A percentile compares a stretch with the other conserved stretches of the same genome.
Conservation (phyloP, 2,888 invertebrate species). For the Fragum whitleyi region DNA sequence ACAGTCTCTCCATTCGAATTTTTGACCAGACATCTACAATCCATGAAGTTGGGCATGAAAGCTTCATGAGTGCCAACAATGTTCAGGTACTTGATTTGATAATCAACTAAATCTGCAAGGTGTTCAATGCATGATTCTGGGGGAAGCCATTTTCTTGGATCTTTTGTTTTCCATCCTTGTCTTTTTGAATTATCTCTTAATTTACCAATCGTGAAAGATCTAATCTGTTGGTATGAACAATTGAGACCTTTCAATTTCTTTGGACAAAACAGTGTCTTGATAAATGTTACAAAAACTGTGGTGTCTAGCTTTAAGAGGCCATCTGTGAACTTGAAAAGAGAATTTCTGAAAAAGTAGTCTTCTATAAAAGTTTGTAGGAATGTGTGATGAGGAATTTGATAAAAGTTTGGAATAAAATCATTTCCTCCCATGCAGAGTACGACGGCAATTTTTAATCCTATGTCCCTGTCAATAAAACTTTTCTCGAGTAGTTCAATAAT, state of each 20-base stretch:
- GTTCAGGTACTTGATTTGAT: constrained; percentile 22
- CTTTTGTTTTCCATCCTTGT: constrained; percentile 1
- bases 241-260: not conserved
- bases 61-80: not conserved
- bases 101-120: not conserved
- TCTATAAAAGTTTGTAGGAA: not conserved
- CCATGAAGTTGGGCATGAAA: not conserved
- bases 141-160: constrained; percentile 26
- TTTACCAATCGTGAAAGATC: not conserved
- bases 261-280: not conserved
- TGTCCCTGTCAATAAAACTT: not conserved
- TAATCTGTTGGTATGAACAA: not conserved
- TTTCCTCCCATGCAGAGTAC: constrained; percentile 22
- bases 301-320: not conserved
- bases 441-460: constrained; percentile 19
- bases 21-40: not conserved
- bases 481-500: not conserved
- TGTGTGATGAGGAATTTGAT: not conserved
- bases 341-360: no score
- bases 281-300: not conserved
- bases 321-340: not conserved
- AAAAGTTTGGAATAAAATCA: constrained; percentile 28
- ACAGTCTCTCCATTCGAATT: constrained; percentile 16
- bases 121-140: constrained; percentile 22
- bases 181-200: not conserved